Percentiles rank a stretch among this genome's conserved stretches.
These are phyloP conservation scores for Rotaria sp. DNA, from an alignment of 2,888 invertebrate species.

Conservation along the genomic window DNA sequence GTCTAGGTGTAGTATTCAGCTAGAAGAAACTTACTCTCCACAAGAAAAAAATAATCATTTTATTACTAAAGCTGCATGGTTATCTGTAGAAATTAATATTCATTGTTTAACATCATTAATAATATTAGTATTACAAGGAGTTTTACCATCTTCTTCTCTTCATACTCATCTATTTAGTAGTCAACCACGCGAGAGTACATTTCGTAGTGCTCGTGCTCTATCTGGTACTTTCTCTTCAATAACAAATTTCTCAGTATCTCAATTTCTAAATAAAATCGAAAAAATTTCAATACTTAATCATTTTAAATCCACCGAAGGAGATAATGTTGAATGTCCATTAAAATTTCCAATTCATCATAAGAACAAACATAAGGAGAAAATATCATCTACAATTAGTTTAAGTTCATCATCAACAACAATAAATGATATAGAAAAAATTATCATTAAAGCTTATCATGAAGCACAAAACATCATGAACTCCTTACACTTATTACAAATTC, in stretches of 20 bases:
- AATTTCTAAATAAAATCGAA: not conserved
- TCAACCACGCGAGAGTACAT: not conserved
- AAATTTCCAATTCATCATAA: not conserved
- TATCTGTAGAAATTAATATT: not conserved
- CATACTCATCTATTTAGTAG: not conserved
- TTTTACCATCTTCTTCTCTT: not conserved
- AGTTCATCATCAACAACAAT: too few relatives aligned
- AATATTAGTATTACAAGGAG: not conserved
- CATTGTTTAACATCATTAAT: not conserved
- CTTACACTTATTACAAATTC: too few relatives aligned
- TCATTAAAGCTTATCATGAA: too few relatives aligned
- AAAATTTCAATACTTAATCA: not conserved
- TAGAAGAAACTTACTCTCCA: too few relatives aligned
- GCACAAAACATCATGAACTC: too few relatives aligned
- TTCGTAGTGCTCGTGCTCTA: not conserved
- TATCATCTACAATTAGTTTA: too few relatives aligned
- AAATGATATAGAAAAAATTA: too few relatives aligned
- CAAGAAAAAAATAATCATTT: not conserved
- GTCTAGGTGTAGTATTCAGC: too few relatives aligned
- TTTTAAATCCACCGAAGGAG: not conserved
- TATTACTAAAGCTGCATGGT: not conserved
- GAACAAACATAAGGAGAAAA: not conserved
- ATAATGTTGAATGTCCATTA: not conserved
- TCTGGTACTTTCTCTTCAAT: not conserved
- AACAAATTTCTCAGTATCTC: not conserved